phyloP scores from a whole-genome alignment of 2,113 vertebrate species.

The Sturnus vulgaris region DNA sequence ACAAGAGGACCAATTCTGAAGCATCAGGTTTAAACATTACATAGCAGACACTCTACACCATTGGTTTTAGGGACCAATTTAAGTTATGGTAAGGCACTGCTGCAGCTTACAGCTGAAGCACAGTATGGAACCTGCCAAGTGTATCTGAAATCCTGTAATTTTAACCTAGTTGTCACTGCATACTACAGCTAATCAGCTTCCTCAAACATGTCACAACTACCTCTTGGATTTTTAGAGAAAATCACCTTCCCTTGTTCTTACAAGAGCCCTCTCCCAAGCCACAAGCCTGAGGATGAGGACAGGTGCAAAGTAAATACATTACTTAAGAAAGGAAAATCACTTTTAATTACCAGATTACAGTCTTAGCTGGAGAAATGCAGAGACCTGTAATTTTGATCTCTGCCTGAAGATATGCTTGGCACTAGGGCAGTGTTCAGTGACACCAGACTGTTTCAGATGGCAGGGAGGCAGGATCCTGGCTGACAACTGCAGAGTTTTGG shows the following conservation, averaged over 20 bases:
- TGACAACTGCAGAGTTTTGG: not conserved
- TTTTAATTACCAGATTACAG: slow-evolving; percentile 17
- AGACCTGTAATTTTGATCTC: not conserved
- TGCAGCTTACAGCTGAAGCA: not conserved
- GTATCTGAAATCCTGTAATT: not conserved
- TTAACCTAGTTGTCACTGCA: not conserved
- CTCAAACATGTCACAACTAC: not conserved
- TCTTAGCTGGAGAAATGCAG: not conserved
- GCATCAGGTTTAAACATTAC: not conserved
- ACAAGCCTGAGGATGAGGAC: not conserved
- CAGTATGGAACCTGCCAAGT: not conserved
- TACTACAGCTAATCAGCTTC: not conserved
- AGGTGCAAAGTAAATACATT: not conserved
- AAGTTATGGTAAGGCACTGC: not conserved
- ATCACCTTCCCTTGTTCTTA: not conserved
- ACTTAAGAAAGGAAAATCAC: slow-evolving; percentile 5
- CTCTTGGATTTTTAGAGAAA: not conserved
- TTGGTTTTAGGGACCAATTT: not conserved
- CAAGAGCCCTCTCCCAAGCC: not conserved
- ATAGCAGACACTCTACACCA: not conserved
- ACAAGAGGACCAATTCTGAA: not conserved
- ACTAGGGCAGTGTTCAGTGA: not conserved
- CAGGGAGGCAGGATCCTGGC: not conserved
- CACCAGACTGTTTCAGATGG: not conserved
- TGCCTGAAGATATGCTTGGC: not conserved